Evolutionary conservation across 30 jellyfish, hydroid and myxozoan genomes (phyloP), one percentile per base, ranked within the genome.

Genomic region (Catostylus mosaicus): DNA sequence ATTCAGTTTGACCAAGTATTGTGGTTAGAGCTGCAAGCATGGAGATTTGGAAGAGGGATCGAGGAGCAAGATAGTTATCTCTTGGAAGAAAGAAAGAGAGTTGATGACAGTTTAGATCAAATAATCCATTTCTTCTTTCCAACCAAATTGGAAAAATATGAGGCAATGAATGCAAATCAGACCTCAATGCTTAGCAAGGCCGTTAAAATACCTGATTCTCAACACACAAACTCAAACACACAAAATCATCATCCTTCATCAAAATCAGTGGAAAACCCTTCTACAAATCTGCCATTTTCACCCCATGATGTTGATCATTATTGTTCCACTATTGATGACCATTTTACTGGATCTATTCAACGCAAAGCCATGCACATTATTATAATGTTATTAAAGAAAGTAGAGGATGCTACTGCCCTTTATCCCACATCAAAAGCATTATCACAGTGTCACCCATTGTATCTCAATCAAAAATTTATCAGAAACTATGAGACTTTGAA

Each of bases 11-110:
- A 85, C 37, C 96, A 83, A 47, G 72, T 90, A 2, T 79, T 90
- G 67, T 90, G 97, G 97, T 89, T 90, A 20, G 96, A 90, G 57
- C 83, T 90, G 60, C 91, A 86, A 38, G 97, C 97, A 34, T 70
- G 96, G 96, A 90, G 74, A 19, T 45, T 43, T 57, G 96, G 91
- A 7, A 37, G 89, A 23, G 72, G 77, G 54, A 65, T 90, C 51
- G 91, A 77, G 47, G 94, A 84, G 27, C 96, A 90, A 32, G 97
- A 90, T 54, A 61, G 37, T 46, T 67, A 26, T 48, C 89, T 90
- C 29, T 75, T 75, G 29, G 91, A 77, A 31, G 94, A 78, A 36
- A 76, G 97, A 23, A 78, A 77, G 33, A 38, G 54, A 11, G 69
- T 83, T 72, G 96, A 85, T 50, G 64, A 60, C 12, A 88, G 48